These are phyloP conservation scores for Watersipora subatra DNA, from an alignment of 1,140 invertebrate species.

Conservation along the genomic window DNA sequence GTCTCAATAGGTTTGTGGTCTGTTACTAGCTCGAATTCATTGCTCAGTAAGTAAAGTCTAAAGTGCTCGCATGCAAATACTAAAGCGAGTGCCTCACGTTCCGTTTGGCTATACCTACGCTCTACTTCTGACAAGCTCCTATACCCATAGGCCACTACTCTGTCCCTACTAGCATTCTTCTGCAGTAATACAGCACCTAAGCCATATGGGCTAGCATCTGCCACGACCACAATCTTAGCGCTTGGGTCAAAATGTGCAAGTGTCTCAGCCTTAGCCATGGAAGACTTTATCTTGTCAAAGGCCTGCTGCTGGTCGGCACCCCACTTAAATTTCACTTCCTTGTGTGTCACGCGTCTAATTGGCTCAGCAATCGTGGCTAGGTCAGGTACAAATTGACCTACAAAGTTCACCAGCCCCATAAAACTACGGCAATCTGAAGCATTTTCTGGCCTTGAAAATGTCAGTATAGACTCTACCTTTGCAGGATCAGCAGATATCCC, in stretches of 20 bases:
- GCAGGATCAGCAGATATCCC: neutral
- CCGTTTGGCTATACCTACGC: neutral
- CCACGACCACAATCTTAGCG: neutral
- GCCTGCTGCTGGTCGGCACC: too few relatives aligned
- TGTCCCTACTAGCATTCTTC: neutral
- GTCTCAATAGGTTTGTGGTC: slow-evolving; percentile 10
- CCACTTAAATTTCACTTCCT: too few relatives aligned
- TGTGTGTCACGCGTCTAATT: too few relatives aligned
- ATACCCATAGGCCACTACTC: neutral
- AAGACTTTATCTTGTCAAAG: neutral
- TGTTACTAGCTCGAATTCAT: slow-evolving; percentile 11
- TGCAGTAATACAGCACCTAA: neutral
- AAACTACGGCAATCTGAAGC: neutral
- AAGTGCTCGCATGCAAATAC: slow-evolving; percentile 16
- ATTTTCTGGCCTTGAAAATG: neutral
- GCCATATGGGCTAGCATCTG: slow-evolving; percentile 2
- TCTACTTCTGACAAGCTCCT: slow-evolving; percentile 6
- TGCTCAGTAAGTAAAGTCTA: slow-evolving; percentile 11
- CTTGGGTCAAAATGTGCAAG: neutral
- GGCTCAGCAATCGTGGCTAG: neutral
- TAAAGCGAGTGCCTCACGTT: slow-evolving; percentile 12
- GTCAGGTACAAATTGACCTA: too few relatives aligned
- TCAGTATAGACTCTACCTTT: neutral
- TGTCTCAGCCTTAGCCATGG: neutral
- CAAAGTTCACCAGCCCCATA: neutral